Evolutionary conservation across 2,888 invertebrate species (phyloP), one percentile per base, ranked within the genome.

Genomic region (Miltochrista miniata): DNA sequence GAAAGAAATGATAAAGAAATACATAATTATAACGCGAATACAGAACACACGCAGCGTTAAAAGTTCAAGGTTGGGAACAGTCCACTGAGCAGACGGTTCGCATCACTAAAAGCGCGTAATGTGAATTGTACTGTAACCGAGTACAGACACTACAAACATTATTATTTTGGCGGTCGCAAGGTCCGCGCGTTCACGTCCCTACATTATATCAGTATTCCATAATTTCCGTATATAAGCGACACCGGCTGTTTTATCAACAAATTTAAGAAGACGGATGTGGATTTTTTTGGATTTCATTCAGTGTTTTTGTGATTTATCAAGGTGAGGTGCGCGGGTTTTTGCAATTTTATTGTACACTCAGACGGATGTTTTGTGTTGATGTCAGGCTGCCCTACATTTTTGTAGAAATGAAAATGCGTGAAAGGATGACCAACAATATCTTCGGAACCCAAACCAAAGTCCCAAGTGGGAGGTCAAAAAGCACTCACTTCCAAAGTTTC

Each of bases 111-210:
- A 29, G 34, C 24, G 13, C 30, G 15, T 36, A 35, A 40, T 35
- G 14, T 48, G 48, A 31, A 31, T 7, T 7, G 11, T 31, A 31
- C 1, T 31, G 31, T 31, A 31, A 31, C 31, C 3, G 31, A 47
- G 47, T 24, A 24, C 18, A 24, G 18, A 24, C 18, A n/a, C 18
- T 24, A 24, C 18, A 24, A 5, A 61, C 56, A 64, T 54, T 63
- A 67, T 59, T 55, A 73, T 68, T 78, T 75, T 54, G 72, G 70
- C 58, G 65, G 56, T 65, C 61, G 60, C 40, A 54, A 47, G 61
- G 62, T 51, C 42, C 70, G 60, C 70, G 75, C 76, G 79, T 69
- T 64, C 38, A 35, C 24, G 10, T 24, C 18, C 18, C 18, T 5
- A 24, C 5, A 15, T 31, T 37, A 56, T 31, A 52, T 45, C 45